phyloP scores from a whole-genome alignment of 2,888 invertebrate genomes.

The Ethmia dodecea region DNA sequence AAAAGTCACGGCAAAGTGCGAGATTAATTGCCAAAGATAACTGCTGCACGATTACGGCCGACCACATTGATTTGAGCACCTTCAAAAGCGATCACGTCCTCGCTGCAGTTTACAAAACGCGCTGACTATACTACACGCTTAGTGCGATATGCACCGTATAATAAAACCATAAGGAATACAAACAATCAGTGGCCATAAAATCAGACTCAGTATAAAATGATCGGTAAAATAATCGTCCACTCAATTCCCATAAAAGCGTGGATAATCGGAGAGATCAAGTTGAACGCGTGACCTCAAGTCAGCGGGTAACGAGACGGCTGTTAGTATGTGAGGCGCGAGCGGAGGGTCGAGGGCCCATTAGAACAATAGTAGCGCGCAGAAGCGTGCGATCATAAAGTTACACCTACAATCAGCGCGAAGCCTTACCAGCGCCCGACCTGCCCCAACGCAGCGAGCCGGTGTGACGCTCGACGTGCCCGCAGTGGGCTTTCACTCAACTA shows the following conservation, averaged over 20 bases:
- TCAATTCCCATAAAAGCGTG: constrained; percentile 51
- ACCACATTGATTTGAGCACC: constrained; percentile 24
- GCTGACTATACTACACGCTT: too few species aligned
- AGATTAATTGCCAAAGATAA: constrained; percentile 65
- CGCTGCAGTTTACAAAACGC: too few species aligned
- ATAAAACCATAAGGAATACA: constrained; percentile 20
- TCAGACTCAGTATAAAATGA: constrained; percentile 28
- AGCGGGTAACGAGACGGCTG: constrained; percentile 47
- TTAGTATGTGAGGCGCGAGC: constrained; percentile 40
- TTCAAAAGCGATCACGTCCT: too few species aligned
- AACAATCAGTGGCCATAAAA: constrained; percentile 30
- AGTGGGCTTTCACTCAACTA: constrained; percentile 29
- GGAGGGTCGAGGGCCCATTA: constrained; percentile 50
- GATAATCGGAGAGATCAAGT: constrained; percentile 56
- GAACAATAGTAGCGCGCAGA: constrained; percentile 67
- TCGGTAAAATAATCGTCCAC: constrained; percentile 37
- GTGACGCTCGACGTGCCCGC: constrained; percentile 22
- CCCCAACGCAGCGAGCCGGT: constrained; percentile 42
- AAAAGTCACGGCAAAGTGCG: constrained; percentile 53
- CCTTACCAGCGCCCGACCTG: constrained; percentile 55
- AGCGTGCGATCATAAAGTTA: constrained; percentile 68
- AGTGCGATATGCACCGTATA: too few species aligned
- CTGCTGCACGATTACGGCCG: constrained; percentile 47
- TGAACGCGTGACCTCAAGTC: constrained; percentile 56
- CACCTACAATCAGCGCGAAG: constrained; percentile 54